Base-by-base conservation (phyloP, 2,888 invertebrate species). In the Tetragnatha montana region DNA sequence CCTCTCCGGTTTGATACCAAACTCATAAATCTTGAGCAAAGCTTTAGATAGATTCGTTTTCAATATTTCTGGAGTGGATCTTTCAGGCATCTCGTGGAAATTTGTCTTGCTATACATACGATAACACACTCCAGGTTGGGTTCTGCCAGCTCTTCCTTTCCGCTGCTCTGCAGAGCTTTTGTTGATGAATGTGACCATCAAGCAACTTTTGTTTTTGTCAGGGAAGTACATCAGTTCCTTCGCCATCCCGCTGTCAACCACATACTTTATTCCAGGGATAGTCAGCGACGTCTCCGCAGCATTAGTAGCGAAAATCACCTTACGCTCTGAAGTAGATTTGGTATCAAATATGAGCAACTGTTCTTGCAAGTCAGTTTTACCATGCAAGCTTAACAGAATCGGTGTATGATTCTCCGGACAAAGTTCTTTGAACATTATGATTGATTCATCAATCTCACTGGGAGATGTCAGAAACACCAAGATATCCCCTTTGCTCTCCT, bases 261-360 rank as follows among this genome's bases (percentile, higher is more conserved):
- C 94, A 92, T 93, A 93, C 75, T 92, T 93, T 12, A 94, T 92
- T 6, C 93, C 93, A 49, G 93, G 93, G 73, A 94, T 93, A 6
- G 94, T 94, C 0, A 94, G 91, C 1, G 93, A 93, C 2, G 94
- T 94, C 91, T 94, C 94, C 3, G 94, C 94, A 87, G 93, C 92
- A 92, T 94, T 93, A 14, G 94, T 94, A 4, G 93, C 93, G 92
- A 94, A 93, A 6, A 94, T 93, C 14, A 94, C 91, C 91, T 93
- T 94, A 75, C 93, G 91, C 49, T 91, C 86, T 14, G 17, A n/a
- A 19, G 19, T 12, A 10, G 35, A 8, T 8, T 12, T 78, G 6
- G 73, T 80, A 1, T 88, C 74, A 91, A 94, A 93, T 0, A 93
- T 93, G 21, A 88, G 70, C 74, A 92, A 91, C 81, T 93, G 93